Evolutionary conservation across 2,113 vertebrate genomes (phyloP), one percentile per base, ranked within the genome.

Genomic region (human (Homo sapiens)): DNA sequence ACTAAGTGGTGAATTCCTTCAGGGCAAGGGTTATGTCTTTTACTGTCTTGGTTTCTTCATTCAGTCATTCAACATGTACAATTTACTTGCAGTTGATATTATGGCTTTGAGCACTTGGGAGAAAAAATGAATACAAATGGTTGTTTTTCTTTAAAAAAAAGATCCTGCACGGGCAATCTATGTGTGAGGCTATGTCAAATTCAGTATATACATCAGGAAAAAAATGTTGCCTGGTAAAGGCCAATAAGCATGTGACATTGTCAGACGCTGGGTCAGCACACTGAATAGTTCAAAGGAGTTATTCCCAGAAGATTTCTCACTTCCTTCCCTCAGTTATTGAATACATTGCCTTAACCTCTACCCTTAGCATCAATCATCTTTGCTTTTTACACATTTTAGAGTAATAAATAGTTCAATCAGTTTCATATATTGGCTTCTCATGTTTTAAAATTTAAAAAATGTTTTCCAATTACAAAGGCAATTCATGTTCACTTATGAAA

Each of bases 161-260:
- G 38, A 38, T 32, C n/a, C 30, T 91, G 91, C 27, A 22, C 38
- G 81, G 70, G 85, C 55, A 32, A 27, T n/a, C 38, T 55, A 52
- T 20, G 35, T 78, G 35, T 90, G 66, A 94, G 52, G 50, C 40
- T 93, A 35, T 90, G 73, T 79, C 89, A 90, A 70, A 76, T 7
- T 92, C 48, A 12, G 76, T 96, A 97, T 92, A 68, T 73, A 86
- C 30, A 76, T 76, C 59, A 86, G 75, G 81, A 91, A 86, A 88
- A 91, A 86, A 88, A 50, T 52, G 32, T 57, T 91, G 35, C 68
- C 2, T 43, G n/a, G n/a, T 75, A 89, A 90, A 86, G 40, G 32
- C 61, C 61, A 70, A 87, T 9, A 35, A 86, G 61, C 59, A 20
- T 72, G 73, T 83, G 73, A 75, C 82, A 57, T 27, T 80, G 82